Conservation (phyloP, 1,140 invertebrate species). For the Mactra quadrangularis region DNA sequence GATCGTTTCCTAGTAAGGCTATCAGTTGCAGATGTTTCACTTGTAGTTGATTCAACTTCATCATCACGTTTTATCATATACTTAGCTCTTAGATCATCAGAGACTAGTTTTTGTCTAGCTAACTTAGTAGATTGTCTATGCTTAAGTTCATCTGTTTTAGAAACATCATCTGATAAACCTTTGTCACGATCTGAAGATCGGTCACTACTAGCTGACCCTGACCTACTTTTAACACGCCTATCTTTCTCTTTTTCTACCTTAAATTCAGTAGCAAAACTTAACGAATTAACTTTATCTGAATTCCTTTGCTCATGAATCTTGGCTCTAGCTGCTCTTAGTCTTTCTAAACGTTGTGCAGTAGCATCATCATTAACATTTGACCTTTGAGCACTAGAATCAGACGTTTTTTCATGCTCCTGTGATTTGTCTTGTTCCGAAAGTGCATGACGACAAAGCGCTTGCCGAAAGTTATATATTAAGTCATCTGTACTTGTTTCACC, state of each 20-base stretch:
- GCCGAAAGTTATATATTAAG: slow-evolving; percentile 54
- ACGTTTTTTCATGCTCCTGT: slow-evolving; percentile 3
- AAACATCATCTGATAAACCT: neutral
- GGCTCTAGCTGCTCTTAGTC: slow-evolving; percentile 46
- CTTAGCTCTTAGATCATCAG: slow-evolving; percentile 44
- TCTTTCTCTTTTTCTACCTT: slow-evolving; percentile 22
- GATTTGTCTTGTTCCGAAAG: slow-evolving; percentile 55
- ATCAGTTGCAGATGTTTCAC: slow-evolving; percentile 1
- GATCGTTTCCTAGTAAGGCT: slow-evolving; percentile 16
- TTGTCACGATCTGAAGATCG: neutral
- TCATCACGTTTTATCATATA: slow-evolving; percentile 50
- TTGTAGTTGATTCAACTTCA: slow-evolving; percentile 19
- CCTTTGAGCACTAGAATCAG: slow-evolving; percentile 6
- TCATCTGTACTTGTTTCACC: slow-evolving; percentile 43
- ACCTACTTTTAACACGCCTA: neutral
- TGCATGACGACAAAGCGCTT: slow-evolving; percentile 56
- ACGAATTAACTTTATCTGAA: slow-evolving; percentile 17
- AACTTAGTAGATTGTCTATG: slow-evolving; percentile 32
- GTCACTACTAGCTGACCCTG: slow-evolving; percentile 18
- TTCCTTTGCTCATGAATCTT: slow-evolving; percentile 41
- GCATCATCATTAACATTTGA: slow-evolving; percentile 35
- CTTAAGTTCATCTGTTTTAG: slow-evolving; percentile 37
- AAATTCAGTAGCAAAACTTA: slow-evolving; percentile 53
- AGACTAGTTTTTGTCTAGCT: slow-evolving; percentile 46
- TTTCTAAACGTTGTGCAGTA: slow-evolving; percentile 45